Conservation (phyloP, 2,888 invertebrate species). For the Sisyra nigra region DNA sequence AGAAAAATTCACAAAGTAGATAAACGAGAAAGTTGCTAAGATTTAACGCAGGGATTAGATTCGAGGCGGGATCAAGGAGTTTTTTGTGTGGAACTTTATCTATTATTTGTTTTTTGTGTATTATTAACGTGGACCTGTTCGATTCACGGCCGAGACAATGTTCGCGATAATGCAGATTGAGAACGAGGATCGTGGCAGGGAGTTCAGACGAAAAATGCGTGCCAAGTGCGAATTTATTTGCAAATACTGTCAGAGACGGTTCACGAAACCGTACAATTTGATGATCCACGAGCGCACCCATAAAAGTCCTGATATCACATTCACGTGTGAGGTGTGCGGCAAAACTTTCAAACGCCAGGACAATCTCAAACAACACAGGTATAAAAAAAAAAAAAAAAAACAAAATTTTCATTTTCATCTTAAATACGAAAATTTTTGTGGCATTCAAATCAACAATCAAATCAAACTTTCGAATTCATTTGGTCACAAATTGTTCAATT, state of each 20-base stretch:
- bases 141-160: slow-evolving; percentile 37
- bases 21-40: too few relatives aligned
- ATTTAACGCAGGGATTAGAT: too few relatives aligned
- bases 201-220: slow-evolving; percentile 76
- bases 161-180: slow-evolving; percentile 84
- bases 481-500: neutral
- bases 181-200: slow-evolving; percentile 70
- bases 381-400: slow-evolving; percentile 24
- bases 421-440: slow-evolving; percentile 1
- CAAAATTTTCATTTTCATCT: slow-evolving; percentile 5
- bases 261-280: slow-evolving; percentile 96
- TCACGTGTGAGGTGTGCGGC: slow-evolving; percentile 94
- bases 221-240: slow-evolving; percentile 97
- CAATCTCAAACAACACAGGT: slow-evolving; percentile 90
- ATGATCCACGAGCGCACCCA: slow-evolving; percentile 98
- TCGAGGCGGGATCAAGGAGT: too few relatives aligned
- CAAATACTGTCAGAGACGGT: slow-evolving; percentile 93
- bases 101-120: too few relatives aligned
- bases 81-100: too few relatives aligned
- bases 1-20: too few relatives aligned
- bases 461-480: neutral
- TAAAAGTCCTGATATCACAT: slow-evolving; percentile 90
- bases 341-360: slow-evolving; percentile 97
- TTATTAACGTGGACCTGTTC: too few relatives aligned
- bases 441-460: neutral